Evolutionary conservation across 2,888 invertebrate species (phyloP).

Genomic region (Tupiocoris notatus): DNA sequence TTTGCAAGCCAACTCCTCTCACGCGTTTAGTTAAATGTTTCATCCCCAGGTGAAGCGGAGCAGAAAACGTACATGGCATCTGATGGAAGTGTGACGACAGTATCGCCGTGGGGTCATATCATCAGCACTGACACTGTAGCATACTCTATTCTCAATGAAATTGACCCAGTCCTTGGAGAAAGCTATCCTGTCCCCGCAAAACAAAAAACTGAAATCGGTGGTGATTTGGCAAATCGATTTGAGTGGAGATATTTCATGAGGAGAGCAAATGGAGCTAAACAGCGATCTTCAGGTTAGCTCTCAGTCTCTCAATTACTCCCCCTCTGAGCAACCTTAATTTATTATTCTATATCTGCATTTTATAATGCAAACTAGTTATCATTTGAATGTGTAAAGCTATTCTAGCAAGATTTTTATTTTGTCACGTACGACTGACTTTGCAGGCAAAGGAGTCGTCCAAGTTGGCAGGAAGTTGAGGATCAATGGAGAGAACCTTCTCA

Average conservation of each 20-base stretch:
- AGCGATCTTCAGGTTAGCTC: conserved; percentile 52
- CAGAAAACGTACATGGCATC: conserved; percentile 75
- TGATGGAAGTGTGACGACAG: conserved; percentile 78
- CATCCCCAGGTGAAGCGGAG: conserved; percentile 67
- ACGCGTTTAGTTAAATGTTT: too few species aligned
- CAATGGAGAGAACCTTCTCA: conserved; percentile 87
- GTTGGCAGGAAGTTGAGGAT: conserved; percentile 82
- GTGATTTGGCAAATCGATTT: conserved; percentile 86
- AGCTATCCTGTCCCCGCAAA: conserved; percentile 90
- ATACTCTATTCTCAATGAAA: conserved; percentile 84
- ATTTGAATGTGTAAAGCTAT: too few species aligned
- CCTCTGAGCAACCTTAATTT: too few species aligned
- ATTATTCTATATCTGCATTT: too few species aligned
- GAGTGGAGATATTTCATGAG: conserved; percentile 94
- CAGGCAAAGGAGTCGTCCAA: conserved; percentile 71
- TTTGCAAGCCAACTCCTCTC: too few species aligned
- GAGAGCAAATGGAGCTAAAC: conserved; percentile 63
- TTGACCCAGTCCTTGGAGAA: conserved; percentile 82
- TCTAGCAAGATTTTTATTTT: too few species aligned
- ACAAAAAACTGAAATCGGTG: conserved; percentile 84
- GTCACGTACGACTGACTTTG: too few species aligned
- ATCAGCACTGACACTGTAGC: conserved; percentile 88
- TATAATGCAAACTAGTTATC: too few species aligned
- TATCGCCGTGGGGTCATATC: conserved; percentile 83
- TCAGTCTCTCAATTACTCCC: too few species aligned